Conservation (phyloP, 2,888 invertebrate species). For the Ennomos fuscantarius region DNA sequence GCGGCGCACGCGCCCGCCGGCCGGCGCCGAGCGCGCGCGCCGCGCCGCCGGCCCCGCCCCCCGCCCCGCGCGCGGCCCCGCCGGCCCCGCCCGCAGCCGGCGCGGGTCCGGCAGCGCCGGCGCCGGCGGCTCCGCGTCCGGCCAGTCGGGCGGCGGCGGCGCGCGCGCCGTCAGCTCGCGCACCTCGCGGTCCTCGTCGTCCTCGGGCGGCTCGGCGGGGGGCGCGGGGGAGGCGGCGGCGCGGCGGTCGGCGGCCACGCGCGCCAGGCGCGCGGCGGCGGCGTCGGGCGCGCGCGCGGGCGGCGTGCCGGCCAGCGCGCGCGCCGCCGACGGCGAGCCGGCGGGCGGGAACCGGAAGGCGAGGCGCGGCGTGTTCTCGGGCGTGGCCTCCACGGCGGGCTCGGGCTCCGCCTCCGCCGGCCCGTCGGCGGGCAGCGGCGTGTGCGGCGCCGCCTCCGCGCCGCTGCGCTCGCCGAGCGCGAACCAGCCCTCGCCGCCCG, state of each 20-base stretch:
- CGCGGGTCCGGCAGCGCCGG: constrained; percentile 41
- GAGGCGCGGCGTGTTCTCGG: constrained; percentile 90
- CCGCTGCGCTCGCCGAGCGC: constrained; percentile 73
- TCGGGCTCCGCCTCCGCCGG: constrained; percentile 85
- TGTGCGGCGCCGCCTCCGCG: constrained; percentile 76
- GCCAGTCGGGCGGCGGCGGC: constrained; percentile 41
- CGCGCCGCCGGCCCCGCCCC: constrained; percentile 33
- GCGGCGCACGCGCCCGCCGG: constrained; percentile 34
- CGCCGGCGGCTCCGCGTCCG: constrained; percentile 40
- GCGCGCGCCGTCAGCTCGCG: constrained; percentile 77
- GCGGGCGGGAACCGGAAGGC: constrained; percentile 80
- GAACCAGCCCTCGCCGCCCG: constrained; percentile 77
- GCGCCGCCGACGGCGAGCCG: constrained; percentile 61
- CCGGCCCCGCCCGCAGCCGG: constrained; percentile 32
- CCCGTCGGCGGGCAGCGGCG: constrained; percentile 77
- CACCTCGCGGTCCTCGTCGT: constrained; percentile 62
- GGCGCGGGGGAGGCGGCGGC: constrained; percentile 63
- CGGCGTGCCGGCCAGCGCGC: constrained; percentile 77
- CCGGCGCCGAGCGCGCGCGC: constrained; percentile 39
- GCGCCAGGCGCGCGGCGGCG: constrained; percentile 61
- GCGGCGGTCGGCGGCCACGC: constrained; percentile 57
- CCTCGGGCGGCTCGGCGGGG: constrained; percentile 50
- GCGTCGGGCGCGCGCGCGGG: constrained; percentile 57
- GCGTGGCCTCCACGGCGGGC: constrained; percentile 95
- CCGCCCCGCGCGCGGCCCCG: constrained; percentile 32